These are phyloP conservation scores for Cecropterus lyciades DNA, from an alignment of 1,140 invertebrate species.

Conservation along the genomic window DNA sequence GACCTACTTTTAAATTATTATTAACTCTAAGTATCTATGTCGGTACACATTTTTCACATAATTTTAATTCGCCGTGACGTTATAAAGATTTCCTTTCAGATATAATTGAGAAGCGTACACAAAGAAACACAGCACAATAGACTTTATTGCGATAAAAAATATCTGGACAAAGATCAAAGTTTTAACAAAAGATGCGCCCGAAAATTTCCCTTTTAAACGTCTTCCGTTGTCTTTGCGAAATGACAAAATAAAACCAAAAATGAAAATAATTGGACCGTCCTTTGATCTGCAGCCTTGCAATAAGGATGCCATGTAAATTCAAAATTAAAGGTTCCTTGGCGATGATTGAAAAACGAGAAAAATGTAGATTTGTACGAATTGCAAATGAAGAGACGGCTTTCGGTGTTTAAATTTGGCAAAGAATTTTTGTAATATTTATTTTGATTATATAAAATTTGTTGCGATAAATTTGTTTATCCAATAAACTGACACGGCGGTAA, in stretches of 20 bases:
- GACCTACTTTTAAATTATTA: slow-evolving; percentile 14
- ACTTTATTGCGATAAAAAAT: slow-evolving; percentile 33
- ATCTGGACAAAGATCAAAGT: slow-evolving; percentile 33
- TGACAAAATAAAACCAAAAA: slow-evolving; percentile 24
- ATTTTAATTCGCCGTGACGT: slow-evolving; percentile 6
- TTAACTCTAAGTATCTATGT: slow-evolving; percentile 7
- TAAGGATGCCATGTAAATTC: too few relatives aligned
- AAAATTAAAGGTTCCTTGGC: too few relatives aligned
- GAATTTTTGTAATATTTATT: too few relatives aligned
- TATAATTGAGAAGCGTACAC: slow-evolving; percentile 28
- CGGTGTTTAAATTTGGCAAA: too few relatives aligned
- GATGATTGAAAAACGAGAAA: too few relatives aligned
- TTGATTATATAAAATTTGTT: too few relatives aligned
- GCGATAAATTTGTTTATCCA: too few relatives aligned
- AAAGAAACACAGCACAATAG: slow-evolving; percentile 25
- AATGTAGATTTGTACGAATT: too few relatives aligned
- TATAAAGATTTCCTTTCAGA: slow-evolving; percentile 24
- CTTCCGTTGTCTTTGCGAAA: slow-evolving; percentile 20
- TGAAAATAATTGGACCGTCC: slow-evolving; percentile 16
- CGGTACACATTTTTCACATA: slow-evolving; percentile 15
- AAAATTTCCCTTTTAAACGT: slow-evolving; percentile 23
- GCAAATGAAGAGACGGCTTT: too few relatives aligned
- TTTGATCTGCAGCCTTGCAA: slow-evolving; percentile 14
- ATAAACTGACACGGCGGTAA: too few relatives aligned
- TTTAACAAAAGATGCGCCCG: slow-evolving; percentile 32